Evolutionary conservation across 35 echinoderm and acorn worm genomes (phyloP), one percentile per base, ranked within the genome.

Genomic region (Lytechinus pictus): DNA sequence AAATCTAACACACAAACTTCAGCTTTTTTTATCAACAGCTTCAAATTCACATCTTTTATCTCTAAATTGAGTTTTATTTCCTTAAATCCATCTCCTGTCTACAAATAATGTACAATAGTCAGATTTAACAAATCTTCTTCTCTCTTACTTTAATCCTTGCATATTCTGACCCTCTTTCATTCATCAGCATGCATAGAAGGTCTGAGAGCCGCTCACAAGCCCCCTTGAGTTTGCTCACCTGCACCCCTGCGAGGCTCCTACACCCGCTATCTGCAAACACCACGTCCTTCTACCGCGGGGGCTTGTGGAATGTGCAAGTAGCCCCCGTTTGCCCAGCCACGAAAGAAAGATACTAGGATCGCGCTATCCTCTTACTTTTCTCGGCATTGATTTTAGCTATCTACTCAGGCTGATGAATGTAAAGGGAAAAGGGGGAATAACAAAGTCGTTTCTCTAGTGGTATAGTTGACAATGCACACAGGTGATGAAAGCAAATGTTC

Each of bases 261-360:
- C 88, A 90, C 52, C 10, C 66, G 66, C 66, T 79, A 14, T 79
- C 66, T 79, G 66, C 66, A 79, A 79, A 79, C 66, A 79, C 66
- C 66, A 79, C 66, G 66, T 79, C 4, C 66, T 24, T 24, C 66
- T 79, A 24, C 66, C 66, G 66, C 66, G 66, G 66, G 66, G 66
- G 88, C 88, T 54, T 90, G 88, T 27, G 88, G 88, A 90, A 90
- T 90, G 88, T 21, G 88, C 88, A 54, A 90, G 29, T 90, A 44
- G 52, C 52, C 52, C 88, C 52, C 88, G 19, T 79, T 79, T 79
- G 66, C 66, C 66, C 66, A 79, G 66, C 66, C 66, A 24, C 66
- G 4, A 24, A 24, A 79, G 66, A 79, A 79, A 79, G 66, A 79
- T 79, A 79, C 66, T 79, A 4, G 66, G 66, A 79, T 79, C 66